Conservation (phyloP, 2,888 invertebrate species). For the Ferrisia virgata region DNA sequence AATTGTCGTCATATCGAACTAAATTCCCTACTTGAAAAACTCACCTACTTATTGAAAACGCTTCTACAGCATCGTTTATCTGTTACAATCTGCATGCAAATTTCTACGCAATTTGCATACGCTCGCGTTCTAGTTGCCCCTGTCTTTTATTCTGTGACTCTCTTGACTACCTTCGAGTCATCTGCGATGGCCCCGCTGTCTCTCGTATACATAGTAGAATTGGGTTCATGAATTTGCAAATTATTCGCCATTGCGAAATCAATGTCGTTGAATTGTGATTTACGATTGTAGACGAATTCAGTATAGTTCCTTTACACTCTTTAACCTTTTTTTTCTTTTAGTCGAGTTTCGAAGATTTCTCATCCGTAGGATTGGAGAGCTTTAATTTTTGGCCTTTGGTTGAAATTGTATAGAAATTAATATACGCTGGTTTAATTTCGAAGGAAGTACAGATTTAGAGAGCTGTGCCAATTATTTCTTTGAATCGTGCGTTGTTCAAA, state of each 20-base stretch:
- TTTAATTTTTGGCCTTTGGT: too few species aligned
- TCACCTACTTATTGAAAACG: neutral
- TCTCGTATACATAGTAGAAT: too few species aligned
- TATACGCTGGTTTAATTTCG: too few species aligned
- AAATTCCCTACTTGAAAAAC: too few species aligned
- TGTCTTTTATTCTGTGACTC: neutral
- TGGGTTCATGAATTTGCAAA: neutral
- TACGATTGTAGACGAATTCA: neutral
- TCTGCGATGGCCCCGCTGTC: conserved; percentile 13
- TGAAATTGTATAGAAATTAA: too few species aligned
- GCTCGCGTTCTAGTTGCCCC: neutral
- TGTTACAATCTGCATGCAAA: neutral
- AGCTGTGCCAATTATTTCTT: too few species aligned
- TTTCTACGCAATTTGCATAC: neutral
- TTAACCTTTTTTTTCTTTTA: neutral
- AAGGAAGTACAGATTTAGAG: too few species aligned
- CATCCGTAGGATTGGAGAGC: neutral
- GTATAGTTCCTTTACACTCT: neutral
- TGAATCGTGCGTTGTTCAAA: too few species aligned
- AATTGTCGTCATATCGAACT: neutral
- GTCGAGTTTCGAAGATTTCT: neutral
- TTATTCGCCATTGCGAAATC: neutral
- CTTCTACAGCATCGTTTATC: neutral
- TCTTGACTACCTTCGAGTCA: neutral
- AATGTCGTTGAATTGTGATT: neutral